Base-by-base conservation (phyloP, 37 sponge, comb jelly and placozoan species). In the Amphimedon queenslandica region DNA sequence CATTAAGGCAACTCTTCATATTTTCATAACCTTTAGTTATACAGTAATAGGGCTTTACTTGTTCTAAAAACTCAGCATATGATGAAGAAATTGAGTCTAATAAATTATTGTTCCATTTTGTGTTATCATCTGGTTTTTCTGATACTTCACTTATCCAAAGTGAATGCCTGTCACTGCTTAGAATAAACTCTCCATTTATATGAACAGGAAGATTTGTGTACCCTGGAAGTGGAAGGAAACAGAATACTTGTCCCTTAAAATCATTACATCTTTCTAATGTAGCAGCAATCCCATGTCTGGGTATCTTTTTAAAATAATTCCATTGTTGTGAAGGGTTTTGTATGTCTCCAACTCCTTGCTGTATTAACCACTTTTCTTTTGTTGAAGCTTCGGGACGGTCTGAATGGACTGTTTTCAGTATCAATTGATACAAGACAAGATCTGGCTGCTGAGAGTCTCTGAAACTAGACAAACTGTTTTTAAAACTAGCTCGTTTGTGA, bases 181-280 rank as follows among this genome's bases (percentile, higher is more conserved):
- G 43, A 20, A 69, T 58, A 38, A 84, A 84, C 20, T 84, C 67
- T 16, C 85, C 85, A 77, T 84, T 57, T 3, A 84, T 64, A 53
- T 78, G n/a, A n/a, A n/a, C n/a, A n/a, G n/a, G n/a, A n/a, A n/a
- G n/a, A n/a, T n/a, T n/a, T n/a, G n/a, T n/a, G 79, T 25, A 84
- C 73, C 23, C 33, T 42, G 85, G 79, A 1, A 84, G 60, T 16
- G 85, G 85, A 25, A 84, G 57, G 36, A 80, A 84, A 13, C 74
- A 77, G 57, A 73, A 84, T 1, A 73, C 31, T 30, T 63, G 27
- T 10, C 78, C 77, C 8, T 55, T 55, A 16, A 37, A 10, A 37
- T 5, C 20, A 23, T 3, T n/a, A 2, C 31, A 31, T 71, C 32
- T 21, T 5, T 27, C 1, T 8, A 74, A 24, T 37, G 74, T 41